phyloP scores from a whole-genome alignment of 1,140 invertebrate genomes.

The Drosophila orosa region DNA sequence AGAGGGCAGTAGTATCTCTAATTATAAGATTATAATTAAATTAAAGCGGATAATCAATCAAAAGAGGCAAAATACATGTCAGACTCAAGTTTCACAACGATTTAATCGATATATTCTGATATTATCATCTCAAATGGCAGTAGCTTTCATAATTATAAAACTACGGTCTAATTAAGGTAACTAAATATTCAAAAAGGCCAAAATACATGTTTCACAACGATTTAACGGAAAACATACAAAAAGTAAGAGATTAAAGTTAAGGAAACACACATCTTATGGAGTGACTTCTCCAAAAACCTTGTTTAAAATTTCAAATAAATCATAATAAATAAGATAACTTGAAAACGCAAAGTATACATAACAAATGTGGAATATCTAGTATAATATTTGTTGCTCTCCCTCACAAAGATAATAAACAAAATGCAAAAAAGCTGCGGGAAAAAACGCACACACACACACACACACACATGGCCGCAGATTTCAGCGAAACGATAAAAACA shows the following conservation, averaged over 20 bases:
- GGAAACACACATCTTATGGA: background rate
- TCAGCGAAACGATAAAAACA: conserved; percentile 22
- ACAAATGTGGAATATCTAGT: background rate
- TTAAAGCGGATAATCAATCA: rapidly evolving
- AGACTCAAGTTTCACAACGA: background rate
- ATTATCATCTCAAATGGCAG: background rate
- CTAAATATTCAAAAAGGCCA: background rate
- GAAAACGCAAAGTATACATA: background rate
- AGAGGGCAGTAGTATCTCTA: background rate
- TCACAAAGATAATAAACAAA: conserved; percentile 5
- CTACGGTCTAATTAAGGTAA: background rate
- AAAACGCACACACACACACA: conserved; percentile 5
- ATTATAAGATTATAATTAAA: background rate
- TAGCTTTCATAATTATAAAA: background rate
- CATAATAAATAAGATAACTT: background rate
- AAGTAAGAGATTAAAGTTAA: background rate
- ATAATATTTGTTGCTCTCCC: background rate
- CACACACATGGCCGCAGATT: conserved; percentile 1
- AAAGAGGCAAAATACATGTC: background rate
- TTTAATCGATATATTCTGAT: background rate
- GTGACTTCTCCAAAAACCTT: background rate
- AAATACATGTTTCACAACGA: background rate
- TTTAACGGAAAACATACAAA: background rate
- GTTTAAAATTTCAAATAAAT: background rate
- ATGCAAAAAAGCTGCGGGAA: conserved; percentile 2